phyloP scores from a whole-genome alignment of 1,140 invertebrate species.

The Drosophila pseudoananassae region DNA sequence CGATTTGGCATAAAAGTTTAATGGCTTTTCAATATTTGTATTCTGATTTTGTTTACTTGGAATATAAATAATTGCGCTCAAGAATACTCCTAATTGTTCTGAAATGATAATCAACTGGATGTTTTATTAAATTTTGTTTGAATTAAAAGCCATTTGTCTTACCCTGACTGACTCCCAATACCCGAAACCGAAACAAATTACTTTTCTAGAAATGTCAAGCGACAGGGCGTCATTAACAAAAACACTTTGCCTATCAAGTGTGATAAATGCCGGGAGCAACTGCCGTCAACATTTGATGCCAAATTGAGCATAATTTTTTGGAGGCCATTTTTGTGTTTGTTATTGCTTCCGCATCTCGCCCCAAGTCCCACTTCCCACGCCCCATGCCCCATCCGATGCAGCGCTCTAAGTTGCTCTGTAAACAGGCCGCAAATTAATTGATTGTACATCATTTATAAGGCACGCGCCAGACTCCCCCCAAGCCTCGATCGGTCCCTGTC shows the following conservation, averaged over 20 bases:
- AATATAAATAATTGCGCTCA: background rate
- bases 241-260: conserved; percentile 72
- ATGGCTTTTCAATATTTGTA: background rate
- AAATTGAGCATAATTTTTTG: conserved; percentile 70
- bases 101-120: background rate
- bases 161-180: background rate
- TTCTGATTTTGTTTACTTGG: background rate
- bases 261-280: conserved; percentile 61
- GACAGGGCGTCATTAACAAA: conserved; percentile 63
- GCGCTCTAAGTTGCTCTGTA: conserved; percentile 54
- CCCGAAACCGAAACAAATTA: conserved; percentile 36
- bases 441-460: conserved; percentile 79
- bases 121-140: background rate
- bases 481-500: background rate
- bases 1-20: conserved; percentile 8
- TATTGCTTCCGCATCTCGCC: conserved; percentile 15
- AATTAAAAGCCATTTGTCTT: background rate
- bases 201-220: conserved; percentile 28
- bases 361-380: background rate
- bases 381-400: background rate
- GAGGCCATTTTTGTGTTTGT: conserved; percentile 51
- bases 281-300: conserved; percentile 53
- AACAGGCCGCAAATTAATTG: conserved; percentile 77
- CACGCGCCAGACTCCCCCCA: conserved; percentile 36
- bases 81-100: background rate